These are phyloP conservation scores for Aegithalos caudatus DNA, from an alignment of 2,113 vertebrate genomes.

Conservation along the genomic window DNA sequence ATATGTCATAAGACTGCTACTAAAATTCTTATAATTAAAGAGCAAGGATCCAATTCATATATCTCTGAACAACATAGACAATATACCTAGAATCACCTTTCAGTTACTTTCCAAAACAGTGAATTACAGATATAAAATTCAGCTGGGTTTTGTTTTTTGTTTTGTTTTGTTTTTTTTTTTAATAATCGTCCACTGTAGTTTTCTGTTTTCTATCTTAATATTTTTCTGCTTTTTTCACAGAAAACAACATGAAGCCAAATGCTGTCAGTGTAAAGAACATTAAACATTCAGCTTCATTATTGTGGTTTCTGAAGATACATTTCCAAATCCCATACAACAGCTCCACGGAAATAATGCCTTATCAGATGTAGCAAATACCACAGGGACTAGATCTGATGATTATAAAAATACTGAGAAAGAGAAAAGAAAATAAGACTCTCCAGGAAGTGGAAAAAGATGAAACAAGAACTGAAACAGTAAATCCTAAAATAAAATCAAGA, in stretches of 20 bases:
- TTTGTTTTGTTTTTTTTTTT: not conserved
- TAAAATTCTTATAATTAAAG: not conserved
- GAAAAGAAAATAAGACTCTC: not conserved
- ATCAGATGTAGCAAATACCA: not conserved
- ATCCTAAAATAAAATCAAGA: slow-evolving; percentile 8
- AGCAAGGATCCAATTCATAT: not conserved
- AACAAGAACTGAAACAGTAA: not conserved
- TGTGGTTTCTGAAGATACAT: not conserved
- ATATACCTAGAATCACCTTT: not conserved
- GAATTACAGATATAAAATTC: not conserved
- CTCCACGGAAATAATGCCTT: not conserved
- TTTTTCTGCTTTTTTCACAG: not conserved
- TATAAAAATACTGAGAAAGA: not conserved
- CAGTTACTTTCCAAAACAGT: not conserved
- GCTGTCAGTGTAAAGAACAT: not conserved
- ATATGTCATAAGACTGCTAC: not conserved
- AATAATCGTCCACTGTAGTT: not conserved
- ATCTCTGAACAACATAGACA: not conserved
- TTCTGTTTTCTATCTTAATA: not conserved
- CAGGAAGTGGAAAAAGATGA: not conserved
- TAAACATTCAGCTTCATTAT: not conserved
- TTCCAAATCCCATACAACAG: not conserved
- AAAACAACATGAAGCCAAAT: not conserved
- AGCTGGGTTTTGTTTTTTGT: not conserved
- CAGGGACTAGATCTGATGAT: not conserved